Evolutionary conservation across 2,797 vertebrate genomes (phyloP), one percentile per base, ranked within the genome.

Genomic region (Epinephelus malabaricus): DNA sequence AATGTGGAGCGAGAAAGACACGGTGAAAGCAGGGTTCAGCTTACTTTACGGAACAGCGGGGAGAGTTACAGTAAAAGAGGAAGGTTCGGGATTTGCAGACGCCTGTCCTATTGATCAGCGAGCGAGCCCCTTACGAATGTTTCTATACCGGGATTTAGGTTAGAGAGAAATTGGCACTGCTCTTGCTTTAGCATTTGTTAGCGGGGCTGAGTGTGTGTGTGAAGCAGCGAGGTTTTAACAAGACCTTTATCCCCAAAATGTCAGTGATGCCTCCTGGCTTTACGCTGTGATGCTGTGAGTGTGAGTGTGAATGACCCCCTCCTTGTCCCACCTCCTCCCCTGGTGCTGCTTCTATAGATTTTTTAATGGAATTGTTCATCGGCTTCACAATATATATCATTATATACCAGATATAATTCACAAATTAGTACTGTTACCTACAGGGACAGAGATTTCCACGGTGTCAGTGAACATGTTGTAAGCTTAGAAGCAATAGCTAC

Each of bases 231-330:
- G 70, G 71, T 86, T 86, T 88, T 82, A 82, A 88, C 69, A 66
- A 83, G 83, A 90, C 87, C 89, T 88, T 90, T 90, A 76, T 82
- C 68, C 50, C 69, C 27, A 73, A 92, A 93, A 92, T 91, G 91
- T 87, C 91, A 90, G 83, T n/a, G 59, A 81, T 78, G 86, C 90
- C 89, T 88, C 69, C 56, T 90, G 88, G 92, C 85, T 85, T 83
- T 40, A 54, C 70, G 72, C 85, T 80, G 73, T 30, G 77, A 85
- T 45, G 66, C 56, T 85, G 55, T 65, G 73, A 78, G 67, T 68
- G 47, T 55, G 68, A 34, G 25, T 56, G 63, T 49, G 63, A 72
- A 65, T 67, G 54, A 47, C 14, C 6, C 58, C 45, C 45, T 18
- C 15, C 12, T 14, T 3, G 12, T 19, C 5, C 19, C 27, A 30